Base-by-base conservation (phyloP, 1,140 invertebrate genomes). In the Conus betulinus region DNA sequence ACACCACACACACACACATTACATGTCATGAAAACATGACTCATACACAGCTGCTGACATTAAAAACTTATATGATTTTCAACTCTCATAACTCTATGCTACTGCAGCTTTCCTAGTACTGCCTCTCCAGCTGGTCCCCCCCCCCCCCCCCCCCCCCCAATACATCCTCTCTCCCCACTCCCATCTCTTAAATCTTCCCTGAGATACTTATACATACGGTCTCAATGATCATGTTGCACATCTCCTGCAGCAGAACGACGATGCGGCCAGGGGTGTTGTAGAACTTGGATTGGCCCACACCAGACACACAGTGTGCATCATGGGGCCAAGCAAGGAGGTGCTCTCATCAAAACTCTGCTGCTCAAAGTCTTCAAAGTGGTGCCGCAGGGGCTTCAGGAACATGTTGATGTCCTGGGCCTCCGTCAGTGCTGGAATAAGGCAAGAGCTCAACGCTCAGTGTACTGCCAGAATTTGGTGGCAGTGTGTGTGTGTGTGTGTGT, bases 321-420 rank as follows among this genome's bases (percentile, higher is more conserved):
- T 94, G 0, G 97, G 94, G 11, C 90, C 89, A 57, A 95, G 90
- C 39, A 93, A 60, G 55, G 92, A 88, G n/a, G 85, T 91, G 67
- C 91, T 90, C 79, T 95, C 93, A 91, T 94, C 93, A 93, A 95
- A 95, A 95, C 74, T 95, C 95, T 55, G 94, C 97, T 98, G 97
- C 96, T 99, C 98, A 25, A 99, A 93, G 25, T 96, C 96, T 93
- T 97, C 97, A 92, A 99, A 97, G 92, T 97, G 97, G 91, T 97
- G 97, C 85, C 97, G 96, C 87, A 99, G 95, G 3, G 98, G 98
- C 90, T 97, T 97, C 87, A 99, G 95, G 95, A 98, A 97, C 81
- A 98, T 95, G 78, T 97, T 97, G 91, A 99, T 98, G 93, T 99
- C 98, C 93, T 97, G 97, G 13, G 98, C 97, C 96, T 99, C 98